Evolutionary conservation across 2,113 vertebrate species (phyloP), one percentile per base, ranked within the genome.

Genomic region (Siphamia tubifer): DNA sequence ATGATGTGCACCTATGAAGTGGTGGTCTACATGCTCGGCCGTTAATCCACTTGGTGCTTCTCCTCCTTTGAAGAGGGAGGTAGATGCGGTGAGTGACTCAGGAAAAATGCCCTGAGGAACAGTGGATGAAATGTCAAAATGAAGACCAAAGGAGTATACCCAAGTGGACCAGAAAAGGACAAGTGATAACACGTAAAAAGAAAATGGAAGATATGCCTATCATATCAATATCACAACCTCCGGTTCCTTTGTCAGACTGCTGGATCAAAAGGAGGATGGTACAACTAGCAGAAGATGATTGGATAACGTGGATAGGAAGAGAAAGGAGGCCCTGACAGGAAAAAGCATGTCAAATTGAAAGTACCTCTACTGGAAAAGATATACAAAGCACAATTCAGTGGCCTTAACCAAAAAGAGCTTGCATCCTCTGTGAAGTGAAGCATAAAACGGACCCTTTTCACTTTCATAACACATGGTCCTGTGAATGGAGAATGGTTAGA

Each of bases 1-100:
- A 96, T 98, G 96, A 98, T 99, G 97, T 95, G 94, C 83, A 99
- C 98, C 72, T 99, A 98, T 48, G 98, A 99, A 90, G 76, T 99
- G 82, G 97, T 99, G 75, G 95, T 99, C 68, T 98, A 98, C 92
- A 90, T 99, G 43, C 94, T 99, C 0, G 92, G 95, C 62, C 91
- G 94, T 92, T 98, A 98, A 92, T 86, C 19, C 21, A 8, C 30
- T 24, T 2, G 7, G 8, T 12, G 0, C 2, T 23, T 32, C 53
- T 76, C 71, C 64, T 52, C 69, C 51, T 38, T 30, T 6, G 27
- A 45, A 54, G 40, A 44, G 24, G 35, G 52, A 53, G 44, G 21
- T 44, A 0, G 16, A 42, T 21, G 16, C 32, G 24, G 45, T 19
- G 10, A 34, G 48, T 39, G 75, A 74, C 68, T 49, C 23, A 47